Base-by-base conservation (phyloP, 2,888 invertebrate species). In the Physocephala rufipes region DNA sequence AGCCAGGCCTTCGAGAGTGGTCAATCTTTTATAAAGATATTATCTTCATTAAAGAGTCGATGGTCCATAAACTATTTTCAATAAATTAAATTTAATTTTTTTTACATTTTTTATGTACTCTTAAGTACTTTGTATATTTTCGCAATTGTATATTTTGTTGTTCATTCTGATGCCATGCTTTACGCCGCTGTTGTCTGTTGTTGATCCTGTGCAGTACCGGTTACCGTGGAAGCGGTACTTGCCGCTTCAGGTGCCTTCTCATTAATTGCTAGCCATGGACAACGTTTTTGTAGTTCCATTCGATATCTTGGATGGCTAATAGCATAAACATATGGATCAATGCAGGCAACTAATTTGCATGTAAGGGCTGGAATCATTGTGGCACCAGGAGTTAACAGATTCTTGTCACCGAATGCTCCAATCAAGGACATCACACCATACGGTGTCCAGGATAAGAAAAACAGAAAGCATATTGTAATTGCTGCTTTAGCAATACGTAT, bases 321-420 rank as follows among this genome's bases (percentile, higher is more conserved):
- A 4, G 95, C 95, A 79, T 95, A 95, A 1, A 95, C 91, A 88
- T 95, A 95, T 0, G 96, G 96, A 86, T 96, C 96, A 81, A 96
- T 90, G 85, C 96, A 95, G 0, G 96, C 95, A 0, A 96, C 95
- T 67, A 91, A 87, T 87, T 96, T 96, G 81, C 95, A 95, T 45
- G 94, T 90, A 74, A 93, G 90, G 0, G 95, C 95, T 4, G 95
- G 95, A 77, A 95, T 90, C 95, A 95, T 95, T 0, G 94, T 93
- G 0, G 91, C 91, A 0, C 86, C 86, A 0, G 93, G 93, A 0
- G 93, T 93, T 5, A 93, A 86, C 1, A 93, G 84, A 66, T 88
- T 87, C 82, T 80, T 84, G 84, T 95, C 90, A 24, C 95, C 95
- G 80, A 93, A 95, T 2, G 93, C 92, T 2, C 94, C 95, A 76